These are phyloP conservation scores for Hippopotamyrus pictus DNA, from an alignment of 2,797 vertebrate species.

Conservation along the genomic window DNA sequence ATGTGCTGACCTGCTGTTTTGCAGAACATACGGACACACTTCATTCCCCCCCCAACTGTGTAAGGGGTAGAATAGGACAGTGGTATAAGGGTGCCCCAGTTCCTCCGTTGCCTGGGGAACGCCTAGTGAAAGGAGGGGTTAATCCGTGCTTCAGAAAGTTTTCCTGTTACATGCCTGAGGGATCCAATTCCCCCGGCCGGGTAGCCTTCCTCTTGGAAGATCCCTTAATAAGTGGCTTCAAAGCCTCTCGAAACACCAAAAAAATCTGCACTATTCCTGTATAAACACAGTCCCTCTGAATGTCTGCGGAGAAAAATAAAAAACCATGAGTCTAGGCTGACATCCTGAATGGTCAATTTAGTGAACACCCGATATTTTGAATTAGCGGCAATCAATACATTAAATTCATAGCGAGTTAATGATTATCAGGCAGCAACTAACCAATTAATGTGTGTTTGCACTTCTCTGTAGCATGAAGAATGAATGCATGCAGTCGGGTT, in stretches of 20 bases:
- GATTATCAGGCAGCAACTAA: not conserved
- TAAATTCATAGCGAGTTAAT: not conserved
- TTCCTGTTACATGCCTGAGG: conserved; percentile 15
- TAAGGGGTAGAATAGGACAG: not conserved
- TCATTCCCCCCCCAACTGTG: not conserved
- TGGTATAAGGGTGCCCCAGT: not conserved
- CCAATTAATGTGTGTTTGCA: not conserved
- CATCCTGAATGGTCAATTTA: not conserved
- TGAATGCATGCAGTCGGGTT: not conserved
- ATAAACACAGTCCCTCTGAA: not conserved
- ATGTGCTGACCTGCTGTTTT: not conserved
- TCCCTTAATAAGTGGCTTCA: conserved; percentile 14
- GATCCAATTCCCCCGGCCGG: conserved; percentile 3
- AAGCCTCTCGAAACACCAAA: not conserved
- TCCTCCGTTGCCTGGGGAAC: not conserved
- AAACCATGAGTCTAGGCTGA: not conserved
- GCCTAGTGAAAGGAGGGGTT: not conserved
- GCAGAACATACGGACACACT: not conserved
- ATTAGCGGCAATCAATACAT: not conserved
- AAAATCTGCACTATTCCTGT: not conserved
- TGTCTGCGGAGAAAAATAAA: not conserved
- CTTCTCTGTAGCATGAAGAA: not conserved
- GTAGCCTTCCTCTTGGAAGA: conserved; percentile 1
- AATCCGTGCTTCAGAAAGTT: conserved; percentile 2
- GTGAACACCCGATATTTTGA: not conserved